These are phyloP conservation scores for Antigone vipio DNA, from an alignment of 2,113 vertebrate genomes.

Conservation along the genomic window DNA sequence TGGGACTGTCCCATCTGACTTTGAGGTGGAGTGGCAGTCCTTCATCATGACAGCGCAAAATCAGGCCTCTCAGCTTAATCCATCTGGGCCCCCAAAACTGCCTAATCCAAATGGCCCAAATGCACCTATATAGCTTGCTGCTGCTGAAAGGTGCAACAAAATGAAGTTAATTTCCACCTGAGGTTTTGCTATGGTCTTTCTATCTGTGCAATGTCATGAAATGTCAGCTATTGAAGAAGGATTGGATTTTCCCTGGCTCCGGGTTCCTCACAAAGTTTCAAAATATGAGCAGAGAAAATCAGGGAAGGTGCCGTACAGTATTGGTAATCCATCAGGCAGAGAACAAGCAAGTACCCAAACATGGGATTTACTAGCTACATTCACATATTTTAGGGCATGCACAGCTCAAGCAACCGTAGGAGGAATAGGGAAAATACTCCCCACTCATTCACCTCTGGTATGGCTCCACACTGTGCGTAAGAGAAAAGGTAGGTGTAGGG, in stretches of 20 bases:
- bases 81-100: neutral
- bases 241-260: neutral
- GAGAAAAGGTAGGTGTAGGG: neutral
- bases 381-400: neutral
- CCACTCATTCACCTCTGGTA: neutral
- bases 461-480: rapidly evolving
- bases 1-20: neutral
- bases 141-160: neutral
- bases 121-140: neutral
- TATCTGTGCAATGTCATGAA: neutral
- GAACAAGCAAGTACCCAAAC: neutral
- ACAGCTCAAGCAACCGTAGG: neutral
- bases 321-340: neutral
- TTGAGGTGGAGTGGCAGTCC: neutral
- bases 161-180: neutral
- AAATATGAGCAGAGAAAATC: neutral
- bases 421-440: neutral
- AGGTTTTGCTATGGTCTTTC: neutral
- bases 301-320: neutral
- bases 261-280: neutral
- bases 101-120: neutral
- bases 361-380: neutral
- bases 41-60: neutral
- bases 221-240: neutral
- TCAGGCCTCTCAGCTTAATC: neutral